These are phyloP conservation scores for Pasiphila rectangulata DNA, from an alignment of 2,888 invertebrate species.

Conservation along the genomic window DNA sequence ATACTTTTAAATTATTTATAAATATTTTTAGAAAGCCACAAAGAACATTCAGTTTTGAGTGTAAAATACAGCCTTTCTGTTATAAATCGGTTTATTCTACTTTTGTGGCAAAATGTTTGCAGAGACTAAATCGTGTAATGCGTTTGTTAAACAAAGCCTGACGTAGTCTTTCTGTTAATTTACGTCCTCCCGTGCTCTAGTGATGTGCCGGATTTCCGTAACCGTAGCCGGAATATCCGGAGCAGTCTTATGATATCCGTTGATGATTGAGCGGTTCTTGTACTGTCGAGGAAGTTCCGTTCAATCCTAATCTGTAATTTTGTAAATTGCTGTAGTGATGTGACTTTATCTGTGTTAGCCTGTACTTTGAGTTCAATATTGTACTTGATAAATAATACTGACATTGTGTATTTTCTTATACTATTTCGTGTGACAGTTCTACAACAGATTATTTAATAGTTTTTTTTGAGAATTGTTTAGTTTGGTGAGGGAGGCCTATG, in stretches of 20 bases:
- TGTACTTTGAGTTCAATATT: no score
- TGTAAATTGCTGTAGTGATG: no score
- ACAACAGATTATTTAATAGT: no score
- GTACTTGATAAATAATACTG: no score
- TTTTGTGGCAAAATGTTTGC: constrained; percentile 30
- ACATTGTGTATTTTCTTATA: no score
- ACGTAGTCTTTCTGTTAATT: constrained; percentile 50
- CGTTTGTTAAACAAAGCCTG: constrained; percentile 52
- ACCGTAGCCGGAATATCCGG: constrained; percentile 4
- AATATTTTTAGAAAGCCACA: no score
- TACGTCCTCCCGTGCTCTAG: constrained; percentile 34
- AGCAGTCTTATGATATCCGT: constrained; percentile 1
- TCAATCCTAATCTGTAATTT: constrained; percentile 1
- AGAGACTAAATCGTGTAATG: constrained; percentile 49
- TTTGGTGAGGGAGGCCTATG: no score
- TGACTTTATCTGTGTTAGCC: no score
- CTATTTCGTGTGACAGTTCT: no score
- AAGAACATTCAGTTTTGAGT: neutral
- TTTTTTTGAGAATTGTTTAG: no score
- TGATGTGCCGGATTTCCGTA: constrained; percentile 16
- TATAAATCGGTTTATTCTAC: constrained; percentile 19
- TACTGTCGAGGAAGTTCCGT: constrained; percentile 8
- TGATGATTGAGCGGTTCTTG: neutral
- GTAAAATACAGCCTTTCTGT: constrained; percentile 24
- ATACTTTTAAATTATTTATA: no score